Conservation (phyloP, 2,888 invertebrate genomes). For the Chrysodeixis includens region DNA sequence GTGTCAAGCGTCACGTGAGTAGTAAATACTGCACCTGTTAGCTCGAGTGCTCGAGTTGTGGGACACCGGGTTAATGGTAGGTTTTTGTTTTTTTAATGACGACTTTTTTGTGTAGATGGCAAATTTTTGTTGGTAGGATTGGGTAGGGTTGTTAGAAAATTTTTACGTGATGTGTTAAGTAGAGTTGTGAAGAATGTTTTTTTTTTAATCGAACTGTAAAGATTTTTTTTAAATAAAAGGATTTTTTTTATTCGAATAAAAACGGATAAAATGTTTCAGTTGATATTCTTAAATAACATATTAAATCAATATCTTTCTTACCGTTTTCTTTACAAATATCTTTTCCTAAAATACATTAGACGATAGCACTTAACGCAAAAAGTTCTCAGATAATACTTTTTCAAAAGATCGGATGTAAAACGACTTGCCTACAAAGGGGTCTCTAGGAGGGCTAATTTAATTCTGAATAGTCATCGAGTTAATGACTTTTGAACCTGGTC, state of each 20-base stretch:
- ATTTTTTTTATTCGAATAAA: no score
- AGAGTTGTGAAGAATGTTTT: no score
- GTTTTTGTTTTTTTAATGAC: constrained; percentile 43
- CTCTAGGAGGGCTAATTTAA: constrained; percentile 42
- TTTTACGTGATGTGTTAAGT: no score
- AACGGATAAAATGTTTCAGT: no score
- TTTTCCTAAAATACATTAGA: constrained; percentile 29
- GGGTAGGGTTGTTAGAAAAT: background rate
- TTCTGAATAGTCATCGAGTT: constrained; percentile 53
- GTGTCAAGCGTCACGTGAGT: constrained; percentile 78
- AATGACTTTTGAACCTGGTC: constrained; percentile 56
- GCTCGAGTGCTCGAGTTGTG: constrained; percentile 51
- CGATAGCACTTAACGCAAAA: constrained; percentile 69
- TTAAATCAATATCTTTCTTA: background rate
- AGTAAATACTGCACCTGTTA: constrained; percentile 63
- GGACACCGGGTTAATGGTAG: constrained; percentile 35
- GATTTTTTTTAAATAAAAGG: background rate
- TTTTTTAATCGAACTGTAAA: no score
- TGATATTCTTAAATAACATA: no score
- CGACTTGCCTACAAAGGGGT: constrained; percentile 50
- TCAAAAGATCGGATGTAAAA: constrained; percentile 60
- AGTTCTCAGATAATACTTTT: constrained; percentile 78
- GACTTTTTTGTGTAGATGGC: background rate
- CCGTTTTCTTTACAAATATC: background rate
- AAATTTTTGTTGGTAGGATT: background rate